A percentile compares a stretch with the other conserved stretches of the same genome.
Evolutionary conservation across 2,797 vertebrate genomes (phyloP).

Genomic region (Smutsia gigantea): DNA sequence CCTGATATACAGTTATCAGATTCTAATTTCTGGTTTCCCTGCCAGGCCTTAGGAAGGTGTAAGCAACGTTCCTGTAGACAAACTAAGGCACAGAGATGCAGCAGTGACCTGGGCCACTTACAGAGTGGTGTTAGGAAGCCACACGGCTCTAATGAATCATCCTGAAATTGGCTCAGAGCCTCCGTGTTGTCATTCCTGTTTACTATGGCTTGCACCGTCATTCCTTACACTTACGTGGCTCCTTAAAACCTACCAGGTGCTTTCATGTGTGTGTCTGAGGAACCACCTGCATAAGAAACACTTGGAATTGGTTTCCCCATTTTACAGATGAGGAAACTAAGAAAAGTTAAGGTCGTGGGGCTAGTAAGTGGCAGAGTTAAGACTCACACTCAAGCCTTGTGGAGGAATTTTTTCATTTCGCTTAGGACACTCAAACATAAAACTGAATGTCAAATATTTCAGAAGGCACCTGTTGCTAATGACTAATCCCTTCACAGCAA

Average conservation of each 20-base stretch:
- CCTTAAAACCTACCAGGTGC: neutral
- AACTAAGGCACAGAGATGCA: neutral
- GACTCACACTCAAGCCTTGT: constrained; percentile 23
- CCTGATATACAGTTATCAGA: neutral
- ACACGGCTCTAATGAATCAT: neutral
- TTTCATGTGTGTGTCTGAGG: neutral
- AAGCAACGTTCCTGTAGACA: constrained; percentile 19
- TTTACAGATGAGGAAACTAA: constrained; percentile 40
- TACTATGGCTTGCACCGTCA: neutral
- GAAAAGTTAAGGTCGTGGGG: constrained; percentile 2
- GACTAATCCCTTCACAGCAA: constrained; percentile 59
- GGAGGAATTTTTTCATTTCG: constrained; percentile 7
- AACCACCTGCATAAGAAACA: neutral
- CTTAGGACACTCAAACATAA: constrained; percentile 38
- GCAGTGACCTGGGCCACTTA: neutral
- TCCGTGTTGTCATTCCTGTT: neutral
- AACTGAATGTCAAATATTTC: constrained; percentile 51
- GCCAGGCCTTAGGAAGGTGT: neutral
- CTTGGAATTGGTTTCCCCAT: neutral
- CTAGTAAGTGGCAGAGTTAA: neutral
- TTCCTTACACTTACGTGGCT: neutral
- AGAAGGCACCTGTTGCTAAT: constrained; percentile 58
- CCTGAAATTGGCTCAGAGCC: neutral
- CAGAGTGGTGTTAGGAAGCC: neutral
- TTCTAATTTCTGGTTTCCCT: constrained; percentile 46